Conservation (phyloP, 2,113 vertebrate species). For the Gasterosteus nipponicus region DNA sequence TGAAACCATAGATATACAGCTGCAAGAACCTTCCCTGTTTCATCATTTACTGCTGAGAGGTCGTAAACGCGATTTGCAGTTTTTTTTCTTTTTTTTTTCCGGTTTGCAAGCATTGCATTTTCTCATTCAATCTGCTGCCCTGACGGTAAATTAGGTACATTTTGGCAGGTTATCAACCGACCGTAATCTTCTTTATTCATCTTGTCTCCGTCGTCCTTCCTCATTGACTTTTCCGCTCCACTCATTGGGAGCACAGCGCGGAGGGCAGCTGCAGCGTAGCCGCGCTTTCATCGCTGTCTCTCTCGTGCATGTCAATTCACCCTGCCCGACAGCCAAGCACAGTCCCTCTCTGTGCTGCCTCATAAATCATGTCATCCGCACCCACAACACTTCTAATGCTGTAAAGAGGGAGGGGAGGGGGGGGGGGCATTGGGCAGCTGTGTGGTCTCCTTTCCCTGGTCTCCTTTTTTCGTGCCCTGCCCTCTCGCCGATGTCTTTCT, state of each 20-base stretch:
- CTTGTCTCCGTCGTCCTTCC: conserved; percentile 54
- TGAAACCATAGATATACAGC: conserved; percentile 34
- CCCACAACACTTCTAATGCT: conserved; percentile 44
- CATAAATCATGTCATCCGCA: conserved; percentile 73
- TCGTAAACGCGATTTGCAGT: not conserved
- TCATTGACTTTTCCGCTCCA: conserved; percentile 51
- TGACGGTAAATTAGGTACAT: conserved; percentile 23
- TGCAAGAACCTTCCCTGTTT: conserved; percentile 29
- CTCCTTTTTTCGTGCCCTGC: not conserved
- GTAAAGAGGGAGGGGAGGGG: not conserved
- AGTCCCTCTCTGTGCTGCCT: conserved; percentile 78
- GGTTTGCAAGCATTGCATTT: conserved; percentile 12
- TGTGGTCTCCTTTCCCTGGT: conserved; percentile 21
- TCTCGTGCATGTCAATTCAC: conserved; percentile 82
- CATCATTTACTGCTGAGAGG: conserved; percentile 35
- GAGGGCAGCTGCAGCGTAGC: conserved; percentile 75
- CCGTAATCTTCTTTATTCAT: conserved; percentile 60
- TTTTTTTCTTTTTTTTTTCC: conserved; percentile 4
- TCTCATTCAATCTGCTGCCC: conserved; percentile 9
- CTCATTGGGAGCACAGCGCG: conserved; percentile 57
- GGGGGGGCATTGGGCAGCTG: conserved; percentile 3
- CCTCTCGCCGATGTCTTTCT: conserved; percentile 3
- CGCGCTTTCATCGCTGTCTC: conserved; percentile 61
- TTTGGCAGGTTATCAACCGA: conserved; percentile 41
- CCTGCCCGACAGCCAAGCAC: conserved; percentile 61